Evolutionary conservation across 1,140 invertebrate genomes (phyloP).

Genomic region (Capitella teleta): DNA sequence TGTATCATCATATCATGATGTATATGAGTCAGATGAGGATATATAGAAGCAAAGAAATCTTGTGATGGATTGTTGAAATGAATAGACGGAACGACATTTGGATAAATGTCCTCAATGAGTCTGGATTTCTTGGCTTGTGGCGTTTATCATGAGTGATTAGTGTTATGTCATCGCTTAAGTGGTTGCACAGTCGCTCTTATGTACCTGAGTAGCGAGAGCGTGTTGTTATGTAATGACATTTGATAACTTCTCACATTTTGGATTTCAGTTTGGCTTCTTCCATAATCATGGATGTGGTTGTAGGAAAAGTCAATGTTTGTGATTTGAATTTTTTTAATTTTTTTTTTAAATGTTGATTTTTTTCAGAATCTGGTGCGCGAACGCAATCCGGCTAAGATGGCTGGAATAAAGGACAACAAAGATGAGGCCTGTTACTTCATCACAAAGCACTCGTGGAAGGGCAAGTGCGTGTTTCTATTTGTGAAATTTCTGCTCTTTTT

Average conservation of each 20-base stretch:
- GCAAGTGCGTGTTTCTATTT: slow-evolving; percentile 59
- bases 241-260: not conserved
- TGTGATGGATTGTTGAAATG: no score
- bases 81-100: no score
- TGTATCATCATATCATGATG: no score
- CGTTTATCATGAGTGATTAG: no score
- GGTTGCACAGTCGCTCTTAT: not conserved
- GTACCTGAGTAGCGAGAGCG: not conserved
- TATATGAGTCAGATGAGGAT: no score
- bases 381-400: not conserved
- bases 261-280: not conserved
- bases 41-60: no score
- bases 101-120: no score
- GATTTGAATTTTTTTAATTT: not conserved
- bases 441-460: slow-evolving; percentile 92
- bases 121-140: no score
- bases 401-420: slow-evolving; percentile 57
- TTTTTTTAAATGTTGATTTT: not conserved
- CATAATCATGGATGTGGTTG: not conserved
- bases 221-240: not conserved
- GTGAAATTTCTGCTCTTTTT: not conserved
- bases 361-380: not conserved
- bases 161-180: no score
- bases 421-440: slow-evolving; percentile 88
- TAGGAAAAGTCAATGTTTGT: not conserved